phyloP scores from a whole-genome alignment of 2,888 invertebrate species.

The Phania funesta region DNA sequence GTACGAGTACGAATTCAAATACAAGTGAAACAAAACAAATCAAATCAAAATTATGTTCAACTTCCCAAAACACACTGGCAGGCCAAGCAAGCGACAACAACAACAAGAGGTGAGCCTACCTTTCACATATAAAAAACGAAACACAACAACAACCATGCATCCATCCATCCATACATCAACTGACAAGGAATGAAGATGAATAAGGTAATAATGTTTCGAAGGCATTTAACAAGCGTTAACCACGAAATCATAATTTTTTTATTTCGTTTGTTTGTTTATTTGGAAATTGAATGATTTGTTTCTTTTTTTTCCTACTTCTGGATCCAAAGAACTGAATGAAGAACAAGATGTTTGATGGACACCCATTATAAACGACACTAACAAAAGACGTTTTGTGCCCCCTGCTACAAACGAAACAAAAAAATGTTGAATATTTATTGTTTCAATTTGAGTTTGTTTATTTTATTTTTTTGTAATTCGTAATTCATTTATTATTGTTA shows the following conservation, averaged over 20 bases:
- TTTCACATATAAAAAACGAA: not conserved
- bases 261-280: conserved; percentile 14
- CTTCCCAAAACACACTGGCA: not conserved
- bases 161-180: conserved; percentile 47
- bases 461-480: not conserved
- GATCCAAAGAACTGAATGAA: conserved; percentile 1
- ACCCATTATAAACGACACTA: conserved; percentile 66
- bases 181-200: conserved; percentile 66
- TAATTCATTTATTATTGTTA: conserved; percentile 13
- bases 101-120: conserved; percentile 14
- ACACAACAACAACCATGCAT: not conserved
- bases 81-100: not conserved
- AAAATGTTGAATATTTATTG: conserved; percentile 42
- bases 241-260: conserved; percentile 60
- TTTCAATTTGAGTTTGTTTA: conserved; percentile 16
- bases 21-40: conserved; percentile 50
- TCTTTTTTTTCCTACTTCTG: conserved; percentile 1
- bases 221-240: conserved; percentile 67
- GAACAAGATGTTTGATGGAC: conserved; percentile 64
- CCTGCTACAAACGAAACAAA: conserved; percentile 4
- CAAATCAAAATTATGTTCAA: conserved; percentile 49
- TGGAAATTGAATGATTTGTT: conserved; percentile 63
- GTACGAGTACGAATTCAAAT: conserved; percentile 34
- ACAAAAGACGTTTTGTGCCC: conserved; percentile 49
- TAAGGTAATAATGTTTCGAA: conserved; percentile 62